Evolutionary conservation across 2,888 invertebrate genomes (phyloP), one percentile per base, ranked within the genome.

Genomic region (Hesperia comma): DNA sequence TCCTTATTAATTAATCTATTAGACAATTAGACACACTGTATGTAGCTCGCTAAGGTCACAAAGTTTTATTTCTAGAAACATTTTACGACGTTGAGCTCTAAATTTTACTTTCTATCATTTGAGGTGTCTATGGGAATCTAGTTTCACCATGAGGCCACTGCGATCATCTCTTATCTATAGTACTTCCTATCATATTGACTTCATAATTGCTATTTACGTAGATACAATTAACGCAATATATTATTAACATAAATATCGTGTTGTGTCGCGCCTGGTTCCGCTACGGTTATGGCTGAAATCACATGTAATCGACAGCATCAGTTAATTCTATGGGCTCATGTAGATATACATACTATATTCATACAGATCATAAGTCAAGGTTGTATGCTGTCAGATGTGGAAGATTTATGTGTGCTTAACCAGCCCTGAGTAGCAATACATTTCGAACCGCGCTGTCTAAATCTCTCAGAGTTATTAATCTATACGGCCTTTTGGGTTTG

Each of bases 1-100:
- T 63, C 63, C 63, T 63, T 57, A 63, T 63, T 63, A 63, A 63
- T 63, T 63, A 57, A 57, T 57, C 57, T 57, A 63, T 63, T 63
- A 57, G 63, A 26, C 40, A 14, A 63, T 63, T 57, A 57, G 63
- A 63, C 56, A 57, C 57, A 21, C 40, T 21, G 40, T 21, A 63
- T 57, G 49, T 49, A 26, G 63, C 37, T 49, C 37, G 57, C 49
- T 57, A 63, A 63, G 51, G 63, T 63, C 57, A 63, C 21, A 37
- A 41, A 56, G 33, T 56, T 33, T 37, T 32, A 19, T 49, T 63
- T 37, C 49, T 49, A 49, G 10, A 15, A 5, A 32, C n/a, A 49
- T 49, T 49, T 49, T 49, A 12, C 49, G 19, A 10, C 19, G 12
- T 8, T 49, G 3, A 12, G 12, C 19, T 49, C 17, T 19, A 8